Evolutionary conservation across 2,888 invertebrate species (phyloP).

Genomic region (Mythimna albipuncta): DNA sequence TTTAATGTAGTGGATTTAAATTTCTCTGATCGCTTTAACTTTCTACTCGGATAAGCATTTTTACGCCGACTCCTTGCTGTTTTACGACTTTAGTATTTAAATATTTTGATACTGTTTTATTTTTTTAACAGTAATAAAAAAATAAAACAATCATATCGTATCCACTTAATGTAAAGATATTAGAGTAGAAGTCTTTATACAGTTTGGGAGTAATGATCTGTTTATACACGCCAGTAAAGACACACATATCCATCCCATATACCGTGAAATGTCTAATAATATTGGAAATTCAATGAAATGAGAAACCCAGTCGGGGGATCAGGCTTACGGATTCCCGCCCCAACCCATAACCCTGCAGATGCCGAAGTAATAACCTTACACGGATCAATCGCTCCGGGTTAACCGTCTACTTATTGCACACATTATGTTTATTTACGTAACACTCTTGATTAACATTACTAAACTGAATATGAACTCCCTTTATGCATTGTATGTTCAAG

Average conservation of each 20-base stretch:
- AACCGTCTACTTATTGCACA: conserved; percentile 66
- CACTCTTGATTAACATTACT: conserved; percentile 32
- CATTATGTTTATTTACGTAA: conserved; percentile 46
- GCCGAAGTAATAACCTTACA: conserved; percentile 74
- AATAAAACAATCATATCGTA: neutral
- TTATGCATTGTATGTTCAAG: conserved; percentile 56
- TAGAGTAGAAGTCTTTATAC: neutral
- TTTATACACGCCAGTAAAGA: conserved; percentile 2
- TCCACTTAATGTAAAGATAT: conserved; percentile 7
- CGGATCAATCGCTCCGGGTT: conserved; percentile 71
- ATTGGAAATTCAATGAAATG: conserved; percentile 75
- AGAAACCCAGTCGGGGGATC: conserved; percentile 67
- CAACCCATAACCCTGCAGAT: conserved; percentile 74
- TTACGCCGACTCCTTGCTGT: conserved; percentile 43
- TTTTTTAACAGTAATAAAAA: neutral
- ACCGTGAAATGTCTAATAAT: conserved; percentile 69
- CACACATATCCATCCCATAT: neutral
- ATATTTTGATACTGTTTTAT: conserved; percentile 29
- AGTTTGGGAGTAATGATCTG: neutral
- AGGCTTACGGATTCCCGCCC: conserved; percentile 74
- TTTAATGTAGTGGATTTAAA: conserved; percentile 76
- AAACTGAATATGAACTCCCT: conserved; percentile 39
- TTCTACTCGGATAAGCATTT: conserved; percentile 40
- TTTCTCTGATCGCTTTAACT: conserved; percentile 65
- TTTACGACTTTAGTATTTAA: conserved; percentile 39